These are phyloP conservation scores for Metopolophium dirhodum DNA, from an alignment of 1,140 invertebrate genomes.

Conservation along the genomic window DNA sequence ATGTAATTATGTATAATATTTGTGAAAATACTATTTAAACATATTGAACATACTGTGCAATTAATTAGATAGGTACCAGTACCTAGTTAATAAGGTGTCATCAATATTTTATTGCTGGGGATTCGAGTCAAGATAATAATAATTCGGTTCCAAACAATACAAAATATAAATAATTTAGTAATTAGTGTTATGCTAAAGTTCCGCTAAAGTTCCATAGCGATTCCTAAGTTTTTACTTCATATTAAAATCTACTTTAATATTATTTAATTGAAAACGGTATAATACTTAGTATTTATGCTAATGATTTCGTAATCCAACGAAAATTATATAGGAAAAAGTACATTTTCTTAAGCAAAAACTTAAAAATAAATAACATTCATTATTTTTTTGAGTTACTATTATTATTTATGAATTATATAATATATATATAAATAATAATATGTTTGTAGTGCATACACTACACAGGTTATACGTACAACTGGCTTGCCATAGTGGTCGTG, in stretches of 20 bases:
- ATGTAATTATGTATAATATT: not conserved
- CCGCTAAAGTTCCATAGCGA: not conserved
- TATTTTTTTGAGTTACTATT: not conserved
- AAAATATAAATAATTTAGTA: conserved; percentile 2
- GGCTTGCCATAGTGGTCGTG: not conserved
- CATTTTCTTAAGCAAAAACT: not conserved
- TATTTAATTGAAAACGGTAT: not conserved
- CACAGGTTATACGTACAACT: not conserved
- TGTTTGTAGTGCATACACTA: not conserved
- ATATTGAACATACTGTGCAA: not conserved
- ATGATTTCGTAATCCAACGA: not conserved
- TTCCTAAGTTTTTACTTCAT: not conserved
- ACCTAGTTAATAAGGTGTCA: not conserved
- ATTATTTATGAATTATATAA: not conserved
- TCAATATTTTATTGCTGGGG: not conserved
- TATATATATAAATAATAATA: not conserved
- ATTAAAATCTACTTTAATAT: not conserved
- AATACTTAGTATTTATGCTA: not conserved
- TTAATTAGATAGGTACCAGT: not conserved
- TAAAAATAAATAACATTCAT: not conserved
- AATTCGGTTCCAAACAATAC: not conserved
- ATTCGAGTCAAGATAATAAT: not conserved
- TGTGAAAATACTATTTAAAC: not conserved
- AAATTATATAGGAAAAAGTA: not conserved
- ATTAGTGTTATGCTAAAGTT: not conserved